Base-by-base conservation (phyloP, 37 sponge, comb jelly and placozoan species). In the Hexactinellida sp. region DNA sequence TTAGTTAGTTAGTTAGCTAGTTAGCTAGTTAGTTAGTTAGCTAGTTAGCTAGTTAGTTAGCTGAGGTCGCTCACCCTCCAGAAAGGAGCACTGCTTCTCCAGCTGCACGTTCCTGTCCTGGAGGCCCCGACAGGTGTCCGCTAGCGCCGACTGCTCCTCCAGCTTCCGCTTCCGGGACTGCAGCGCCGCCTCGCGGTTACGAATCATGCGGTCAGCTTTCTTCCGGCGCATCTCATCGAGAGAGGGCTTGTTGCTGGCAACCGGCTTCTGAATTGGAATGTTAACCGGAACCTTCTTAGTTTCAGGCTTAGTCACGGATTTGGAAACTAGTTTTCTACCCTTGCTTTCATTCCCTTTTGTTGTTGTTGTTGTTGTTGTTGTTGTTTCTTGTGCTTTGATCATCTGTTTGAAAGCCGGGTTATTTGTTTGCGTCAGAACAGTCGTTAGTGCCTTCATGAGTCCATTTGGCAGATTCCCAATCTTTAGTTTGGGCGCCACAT, bases 401-500 rank as follows among this genome's bases (percentile, higher is more conserved):
- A 63, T 7, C 13, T 63, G 76, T n/a, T 63, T 63, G 76, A 63
- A 63, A 32, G 76, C 76, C 28, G 76, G 76, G 34, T 63, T 63
- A 28, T 63, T 63, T n/a, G 76, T 63, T 23, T 63, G 21, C 5
- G 28, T 25, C 32, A 63, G 76, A 7, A 63, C 76, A 10, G 76
- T 63, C 28, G 76, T 63, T n/a, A 63, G 76, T 32, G 76, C 76
- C 34, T 63, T 63, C 76, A 63, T 63, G 3, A 63, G 34, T 23
- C 76, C 76, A n/a, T 63, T n/a, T 7, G 76, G 76, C 3, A 63
- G 76, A n/a, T 63, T 63, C 25, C 76, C 76, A n/a, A 63, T n/a
- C 3, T 63, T 63, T 3, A 21, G 76, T n/a, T 28, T 63, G 5
- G 76, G 25, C 34, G 3, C 19, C 13, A 7, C 34, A 3, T 23